Conservation (phyloP, 2,113 vertebrate species). For the Corythoichthys haematopterus region DNA sequence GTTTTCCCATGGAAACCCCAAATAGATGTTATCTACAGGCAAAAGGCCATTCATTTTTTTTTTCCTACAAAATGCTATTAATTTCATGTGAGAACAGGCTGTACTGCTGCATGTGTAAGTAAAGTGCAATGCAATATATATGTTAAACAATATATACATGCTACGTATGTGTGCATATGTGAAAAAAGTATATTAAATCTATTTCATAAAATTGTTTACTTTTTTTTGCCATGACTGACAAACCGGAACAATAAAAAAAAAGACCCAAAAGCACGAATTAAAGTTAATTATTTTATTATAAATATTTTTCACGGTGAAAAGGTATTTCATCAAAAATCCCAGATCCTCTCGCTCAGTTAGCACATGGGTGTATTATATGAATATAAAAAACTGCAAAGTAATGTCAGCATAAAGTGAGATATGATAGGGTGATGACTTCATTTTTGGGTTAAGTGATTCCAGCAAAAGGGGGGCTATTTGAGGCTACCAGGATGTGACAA, state of each 20-base stretch:
- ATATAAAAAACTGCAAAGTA: slow-evolving; percentile 13
- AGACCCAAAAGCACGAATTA: slow-evolving; percentile 16
- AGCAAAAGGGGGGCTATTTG: not conserved
- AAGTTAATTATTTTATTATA: slow-evolving; percentile 55
- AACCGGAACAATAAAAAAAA: not conserved
- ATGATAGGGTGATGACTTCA: slow-evolving; percentile 4
- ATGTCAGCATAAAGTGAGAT: slow-evolving; percentile 16
- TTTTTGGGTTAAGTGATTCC: not conserved
- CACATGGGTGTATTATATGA: not conserved
- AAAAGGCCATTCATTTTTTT: not conserved
- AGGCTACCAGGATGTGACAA: not conserved
- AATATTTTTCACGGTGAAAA: slow-evolving; percentile 43
- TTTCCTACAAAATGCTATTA: not conserved
- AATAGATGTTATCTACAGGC: not conserved
- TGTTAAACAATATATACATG: slow-evolving; percentile 39
- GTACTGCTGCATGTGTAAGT: slow-evolving; percentile 49
- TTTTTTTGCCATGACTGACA: slow-evolving; percentile 20
- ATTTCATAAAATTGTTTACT: slow-evolving; percentile 57
- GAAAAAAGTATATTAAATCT: slow-evolving; percentile 69
- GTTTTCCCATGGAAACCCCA: not conserved
- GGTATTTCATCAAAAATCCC: slow-evolving; percentile 38
- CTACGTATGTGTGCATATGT: slow-evolving; percentile 52
- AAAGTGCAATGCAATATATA: slow-evolving; percentile 57
- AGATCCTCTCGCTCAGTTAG: slow-evolving; percentile 11
- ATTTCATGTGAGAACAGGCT: not conserved